A percentile compares a stretch with the other conserved stretches of the same genome.
These are phyloP conservation scores for Meiosimyza platycephala DNA, from an alignment of 2,888 invertebrate genomes.

Conservation along the genomic window DNA sequence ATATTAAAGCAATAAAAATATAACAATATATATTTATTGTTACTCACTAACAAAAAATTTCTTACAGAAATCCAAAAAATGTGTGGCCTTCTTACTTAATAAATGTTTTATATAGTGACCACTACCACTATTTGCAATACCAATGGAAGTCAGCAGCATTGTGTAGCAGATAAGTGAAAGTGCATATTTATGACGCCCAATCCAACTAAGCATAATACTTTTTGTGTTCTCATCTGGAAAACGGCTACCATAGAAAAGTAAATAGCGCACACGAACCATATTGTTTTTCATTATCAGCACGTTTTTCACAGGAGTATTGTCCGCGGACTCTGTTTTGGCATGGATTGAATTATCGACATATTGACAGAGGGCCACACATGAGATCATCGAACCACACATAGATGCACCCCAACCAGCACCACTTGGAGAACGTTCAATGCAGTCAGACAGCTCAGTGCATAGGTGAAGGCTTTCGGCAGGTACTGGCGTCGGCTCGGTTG, in stretches of 20 bases:
- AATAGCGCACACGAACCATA: conserved; percentile 78
- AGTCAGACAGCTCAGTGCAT: conserved; percentile 79
- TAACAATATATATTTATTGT: too few species aligned
- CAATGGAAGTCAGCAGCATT: conserved; percentile 73
- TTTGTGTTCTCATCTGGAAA: conserved; percentile 45
- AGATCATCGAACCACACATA: conserved; percentile 78
- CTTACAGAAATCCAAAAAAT: conserved; percentile 40
- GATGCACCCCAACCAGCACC: conserved; percentile 84
- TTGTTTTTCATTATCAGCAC: conserved; percentile 69
- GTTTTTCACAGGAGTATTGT: conserved; percentile 21
- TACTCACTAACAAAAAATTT: conserved; percentile 34
- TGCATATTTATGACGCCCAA: conserved; percentile 72
- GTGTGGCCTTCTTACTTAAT: conserved; percentile 35
- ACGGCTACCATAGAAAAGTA: conserved; percentile 75
- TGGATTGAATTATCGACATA: conserved; percentile 78
- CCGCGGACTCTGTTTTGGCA: conserved; percentile 68
- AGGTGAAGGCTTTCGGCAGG: conserved; percentile 82
- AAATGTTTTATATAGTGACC: conserved; percentile 40
- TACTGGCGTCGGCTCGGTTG: conserved; percentile 22
- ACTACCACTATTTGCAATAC: conserved; percentile 74
- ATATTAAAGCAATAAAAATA: too few species aligned
- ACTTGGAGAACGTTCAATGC: conserved; percentile 78
- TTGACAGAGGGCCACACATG: conserved; percentile 85
- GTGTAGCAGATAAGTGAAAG: conserved; percentile 75
- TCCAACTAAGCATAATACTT: conserved; percentile 67